Evolutionary conservation across 2,113 vertebrate genomes (phyloP).

Genomic region (Dromiciops gliroides): DNA sequence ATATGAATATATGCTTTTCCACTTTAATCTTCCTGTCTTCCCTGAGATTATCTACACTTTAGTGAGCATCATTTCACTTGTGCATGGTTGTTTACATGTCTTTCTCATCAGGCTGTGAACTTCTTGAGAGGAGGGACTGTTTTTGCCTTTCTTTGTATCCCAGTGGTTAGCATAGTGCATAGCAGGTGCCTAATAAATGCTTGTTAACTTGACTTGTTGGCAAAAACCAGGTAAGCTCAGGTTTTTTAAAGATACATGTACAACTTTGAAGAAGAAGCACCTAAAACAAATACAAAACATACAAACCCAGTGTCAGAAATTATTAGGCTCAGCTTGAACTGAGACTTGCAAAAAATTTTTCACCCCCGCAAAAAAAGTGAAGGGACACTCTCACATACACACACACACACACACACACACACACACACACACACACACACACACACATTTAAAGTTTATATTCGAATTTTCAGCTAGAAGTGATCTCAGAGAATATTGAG

Average conservation of each 20-base stretch:
- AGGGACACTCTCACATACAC: too few species aligned
- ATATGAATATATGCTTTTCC: too few species aligned
- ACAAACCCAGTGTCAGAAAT: not conserved
- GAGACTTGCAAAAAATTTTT: not conserved
- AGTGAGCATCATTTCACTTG: not conserved
- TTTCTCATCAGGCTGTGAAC: not conserved
- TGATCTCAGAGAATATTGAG: not conserved
- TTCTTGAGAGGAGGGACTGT: not conserved
- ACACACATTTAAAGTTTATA: not conserved
- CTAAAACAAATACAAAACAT: not conserved
- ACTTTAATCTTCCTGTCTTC: not conserved
- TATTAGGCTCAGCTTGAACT: not conserved
- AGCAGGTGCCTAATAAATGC: not conserved
- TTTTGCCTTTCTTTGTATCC: not conserved
- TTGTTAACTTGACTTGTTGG: not conserved
- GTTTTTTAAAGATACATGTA: not conserved
- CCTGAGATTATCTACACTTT: not conserved
- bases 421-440: not conserved
- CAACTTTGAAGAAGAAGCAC: not conserved
- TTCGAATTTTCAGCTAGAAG: not conserved
- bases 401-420: not conserved
- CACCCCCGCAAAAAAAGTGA: not conserved
- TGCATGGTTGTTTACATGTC: not conserved
- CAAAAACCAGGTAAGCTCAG: not conserved
- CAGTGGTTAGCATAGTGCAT: too few species aligned